Conservation (phyloP, 2,113 vertebrate species). For the Scalopus aquaticus region DNA sequence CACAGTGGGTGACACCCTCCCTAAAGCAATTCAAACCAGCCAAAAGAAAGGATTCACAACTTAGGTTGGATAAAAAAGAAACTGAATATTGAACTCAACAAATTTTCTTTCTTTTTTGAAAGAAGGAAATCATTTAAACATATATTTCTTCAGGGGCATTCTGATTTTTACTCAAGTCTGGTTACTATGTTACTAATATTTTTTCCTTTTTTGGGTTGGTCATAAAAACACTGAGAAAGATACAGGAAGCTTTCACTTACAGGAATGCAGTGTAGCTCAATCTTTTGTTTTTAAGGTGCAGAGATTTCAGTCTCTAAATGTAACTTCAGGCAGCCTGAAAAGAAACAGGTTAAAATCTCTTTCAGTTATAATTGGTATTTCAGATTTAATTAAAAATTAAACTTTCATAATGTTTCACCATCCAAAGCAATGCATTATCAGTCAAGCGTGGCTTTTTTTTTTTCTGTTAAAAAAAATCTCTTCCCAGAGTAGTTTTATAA, state of each 20-base stretch:
- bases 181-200: conserved; percentile 80
- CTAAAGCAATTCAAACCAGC: conserved; percentile 79
- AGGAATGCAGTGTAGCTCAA: conserved; percentile 84
- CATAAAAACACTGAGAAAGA: conserved; percentile 82
- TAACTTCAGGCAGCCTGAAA: conserved; percentile 92
- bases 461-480: conserved; percentile 77
- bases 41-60: conserved; percentile 77
- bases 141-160: conserved; percentile 82
- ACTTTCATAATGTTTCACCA: conserved; percentile 94
- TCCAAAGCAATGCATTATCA: conserved; percentile 93
- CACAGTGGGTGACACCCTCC: conserved; percentile 58
- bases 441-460: conserved; percentile 89
- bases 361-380: conserved; percentile 94
- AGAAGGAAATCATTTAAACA: conserved; percentile 81
- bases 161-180: conserved; percentile 81
- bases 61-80: conserved; percentile 72
- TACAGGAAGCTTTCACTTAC: conserved; percentile 86
- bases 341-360: conserved; percentile 94
- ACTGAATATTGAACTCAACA: conserved; percentile 79
- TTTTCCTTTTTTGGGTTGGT: conserved; percentile 75
- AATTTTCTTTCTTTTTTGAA: conserved; percentile 68
- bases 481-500: conserved; percentile 87
- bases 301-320: conserved; percentile 90
- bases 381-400: conserved; percentile 95
- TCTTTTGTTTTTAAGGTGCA: conserved; percentile 91